phyloP scores from a whole-genome alignment of 2,113 vertebrate genomes.

The Trichomycterus rosablanca region DNA sequence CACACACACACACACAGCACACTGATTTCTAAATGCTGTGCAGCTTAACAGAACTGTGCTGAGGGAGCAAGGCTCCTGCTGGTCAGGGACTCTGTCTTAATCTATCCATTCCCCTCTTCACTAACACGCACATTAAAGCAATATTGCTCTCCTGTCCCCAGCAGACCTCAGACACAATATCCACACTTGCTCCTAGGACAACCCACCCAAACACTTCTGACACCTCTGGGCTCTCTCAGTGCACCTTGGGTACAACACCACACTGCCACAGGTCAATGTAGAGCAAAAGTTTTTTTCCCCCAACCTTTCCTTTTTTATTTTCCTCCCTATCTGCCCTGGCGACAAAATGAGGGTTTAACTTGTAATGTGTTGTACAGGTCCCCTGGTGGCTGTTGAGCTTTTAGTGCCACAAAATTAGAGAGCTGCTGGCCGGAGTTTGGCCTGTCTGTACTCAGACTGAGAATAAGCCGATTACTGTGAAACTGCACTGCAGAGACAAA shows the following conservation, averaged over 20 bases:
- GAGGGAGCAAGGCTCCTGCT: conserved; percentile 21
- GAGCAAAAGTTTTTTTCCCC: conserved; percentile 59
- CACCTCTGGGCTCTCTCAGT: conserved; percentile 66
- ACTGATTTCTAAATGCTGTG: conserved; percentile 21
- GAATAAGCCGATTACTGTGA: conserved; percentile 14
- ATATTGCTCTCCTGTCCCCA: conserved; percentile 70
- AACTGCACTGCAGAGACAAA: conserved; percentile 24
- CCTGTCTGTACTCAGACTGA: conserved; percentile 22
- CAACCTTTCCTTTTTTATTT: conserved; percentile 35
- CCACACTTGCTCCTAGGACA: conserved; percentile 69
- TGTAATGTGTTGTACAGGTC: conserved; percentile 77
- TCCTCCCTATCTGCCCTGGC: conserved; percentile 51
- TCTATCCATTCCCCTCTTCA: conserved; percentile 33
- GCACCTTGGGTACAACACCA: conserved; percentile 51
- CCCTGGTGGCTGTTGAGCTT: conserved; percentile 69
- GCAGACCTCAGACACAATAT: conserved; percentile 70
- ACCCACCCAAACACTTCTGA: conserved; percentile 60
- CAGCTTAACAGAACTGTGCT: conserved; percentile 22
- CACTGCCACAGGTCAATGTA: conserved; percentile 69
- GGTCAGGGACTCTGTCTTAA: conserved; percentile 32
- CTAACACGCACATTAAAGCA: conserved; percentile 61
- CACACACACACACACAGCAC: background rate
- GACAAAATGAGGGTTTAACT: conserved; percentile 79
- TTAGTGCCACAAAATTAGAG: conserved; percentile 64
- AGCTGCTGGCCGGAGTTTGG: conserved; percentile 28